Base-by-base conservation (phyloP, 2,797 vertebrate genomes). In the Amniataba percoides region DNA sequence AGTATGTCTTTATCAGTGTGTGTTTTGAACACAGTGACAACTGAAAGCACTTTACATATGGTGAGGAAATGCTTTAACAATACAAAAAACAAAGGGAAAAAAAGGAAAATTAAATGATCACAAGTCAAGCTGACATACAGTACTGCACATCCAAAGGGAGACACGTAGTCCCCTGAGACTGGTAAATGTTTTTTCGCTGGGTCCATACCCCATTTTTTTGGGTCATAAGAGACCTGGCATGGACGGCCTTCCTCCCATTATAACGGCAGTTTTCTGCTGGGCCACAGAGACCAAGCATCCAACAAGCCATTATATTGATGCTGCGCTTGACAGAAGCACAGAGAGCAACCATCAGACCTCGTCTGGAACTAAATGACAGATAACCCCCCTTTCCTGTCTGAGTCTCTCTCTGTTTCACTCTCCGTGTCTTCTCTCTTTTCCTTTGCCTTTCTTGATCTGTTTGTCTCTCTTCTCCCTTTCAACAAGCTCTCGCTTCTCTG, bases 311-410 rank as follows among this genome's bases (percentile, higher is more conserved):
- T 84, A 80, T 67, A 71, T 59, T 23, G 62, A 75, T 82, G 72
- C 79, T 78, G 67, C n/a, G 16, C 77, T 70, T 85, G 84, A 88
- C 79, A 75, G 77, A 80, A 67, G 87, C 76, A 64, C 77, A 81
- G 71, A 85, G 71, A 84, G 78, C 71, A 77, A 74, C 79, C 82
- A 87, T 87, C 84, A 85, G 83, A 77, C 60, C 77, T 84, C 19
- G 55, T 84, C 78, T 85, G 64, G 51, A 71, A 58, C 69, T 85
- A 88, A 89, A 87, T 88, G 83, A 89, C 89, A 90, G 84, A 83
- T 87, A 88, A 77, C 71, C 45, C 57, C 49, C 19, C 71, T 68
- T 65, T 74, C 67, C 60, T 61, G 3, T 71, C 55, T 40, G 27
- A 70, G 45, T 63, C 72, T 79, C 58, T 55, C 43, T 82, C 58